phyloP scores from a whole-genome alignment of 2,888 invertebrate genomes.

The Stenichneumon culpator region DNA sequence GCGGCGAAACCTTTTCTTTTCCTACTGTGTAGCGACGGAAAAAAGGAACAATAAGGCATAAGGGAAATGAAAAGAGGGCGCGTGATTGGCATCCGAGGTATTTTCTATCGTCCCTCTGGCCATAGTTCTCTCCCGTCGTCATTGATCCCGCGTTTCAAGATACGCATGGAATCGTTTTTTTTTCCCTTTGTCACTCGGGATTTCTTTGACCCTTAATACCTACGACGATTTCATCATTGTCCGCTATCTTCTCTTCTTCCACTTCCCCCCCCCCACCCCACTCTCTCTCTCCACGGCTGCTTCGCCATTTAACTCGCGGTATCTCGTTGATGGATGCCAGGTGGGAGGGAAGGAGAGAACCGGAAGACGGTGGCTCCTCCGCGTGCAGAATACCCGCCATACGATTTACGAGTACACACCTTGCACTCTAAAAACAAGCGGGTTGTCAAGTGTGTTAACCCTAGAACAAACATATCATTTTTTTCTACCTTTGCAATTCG shows the following conservation, averaged over 20 bases:
- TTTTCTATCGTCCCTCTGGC: slow-evolving; percentile 12
- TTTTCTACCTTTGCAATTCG: too few relatives aligned
- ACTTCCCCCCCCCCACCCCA: neutral
- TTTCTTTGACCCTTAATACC: slow-evolving; percentile 5
- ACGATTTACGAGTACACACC: slow-evolving; percentile 3
- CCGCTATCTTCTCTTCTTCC: neutral
- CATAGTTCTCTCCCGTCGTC: slow-evolving; percentile 6
- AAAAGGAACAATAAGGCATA: neutral
- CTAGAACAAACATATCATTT: too few relatives aligned
- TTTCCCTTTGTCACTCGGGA: slow-evolving; percentile 5
- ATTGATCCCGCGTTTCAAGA: slow-evolving; percentile 8
- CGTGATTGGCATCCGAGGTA: slow-evolving; percentile 36
- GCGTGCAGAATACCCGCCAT: neutral
- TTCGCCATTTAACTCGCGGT: slow-evolving; percentile 17
- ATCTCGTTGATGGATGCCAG: slow-evolving; percentile 26
- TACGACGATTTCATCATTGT: neutral
- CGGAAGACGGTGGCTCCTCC: neutral
- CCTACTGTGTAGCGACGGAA: neutral
- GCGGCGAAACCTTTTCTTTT: too few relatives aligned
- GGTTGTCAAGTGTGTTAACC: too few relatives aligned
- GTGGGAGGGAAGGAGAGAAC: neutral
- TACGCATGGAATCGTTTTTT: slow-evolving; percentile 6
- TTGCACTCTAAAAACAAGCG: too few relatives aligned
- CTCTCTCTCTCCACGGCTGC: too few relatives aligned
- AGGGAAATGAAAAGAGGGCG: slow-evolving; percentile 18